These are phyloP conservation scores for Eumacrocentrus americanus DNA, from an alignment of 2,888 invertebrate genomes.

Conservation along the genomic window DNA sequence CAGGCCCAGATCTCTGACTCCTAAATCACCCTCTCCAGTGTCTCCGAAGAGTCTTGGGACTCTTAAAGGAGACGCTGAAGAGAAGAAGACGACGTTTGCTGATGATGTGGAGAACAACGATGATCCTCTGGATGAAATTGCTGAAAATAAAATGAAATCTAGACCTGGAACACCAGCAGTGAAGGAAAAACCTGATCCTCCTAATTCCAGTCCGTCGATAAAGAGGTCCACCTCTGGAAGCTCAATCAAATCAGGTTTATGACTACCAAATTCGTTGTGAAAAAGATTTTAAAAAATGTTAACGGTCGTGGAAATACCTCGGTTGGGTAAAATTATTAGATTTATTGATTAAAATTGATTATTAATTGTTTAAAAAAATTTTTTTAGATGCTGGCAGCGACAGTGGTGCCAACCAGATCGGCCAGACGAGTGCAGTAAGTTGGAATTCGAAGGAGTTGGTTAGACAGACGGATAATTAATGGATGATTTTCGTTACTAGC, in stretches of 20 bases:
- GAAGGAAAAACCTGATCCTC: slow-evolving; percentile 22
- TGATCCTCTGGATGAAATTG: not conserved
- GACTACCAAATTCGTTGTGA: slow-evolving; percentile 11
- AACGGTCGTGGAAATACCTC: slow-evolving; percentile 29
- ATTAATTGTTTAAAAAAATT: slow-evolving; percentile 25
- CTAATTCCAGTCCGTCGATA: slow-evolving; percentile 25
- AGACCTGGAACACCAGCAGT: slow-evolving; percentile 26
- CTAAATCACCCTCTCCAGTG: slow-evolving; percentile 38
- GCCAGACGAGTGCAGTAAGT: slow-evolving; percentile 77
- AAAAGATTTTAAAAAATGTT: slow-evolving; percentile 9
- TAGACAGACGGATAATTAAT: not conserved
- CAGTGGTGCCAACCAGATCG: slow-evolving; percentile 81
- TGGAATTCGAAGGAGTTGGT: not conserved
- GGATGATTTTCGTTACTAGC: not conserved
- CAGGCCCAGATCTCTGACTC: slow-evolving; percentile 46
- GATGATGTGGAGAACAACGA: too few relatives aligned
- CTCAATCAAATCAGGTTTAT: slow-evolving; percentile 38
- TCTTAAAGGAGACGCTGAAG: slow-evolving; percentile 21
- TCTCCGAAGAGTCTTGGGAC: slow-evolving; percentile 19
- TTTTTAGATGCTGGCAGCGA: slow-evolving; percentile 81
- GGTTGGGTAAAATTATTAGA: not conserved
- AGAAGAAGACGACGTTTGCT: slow-evolving; percentile 39
- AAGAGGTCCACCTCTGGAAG: slow-evolving; percentile 34
- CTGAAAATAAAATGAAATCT: not conserved
- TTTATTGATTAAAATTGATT: not conserved